Conservation (phyloP, 2,888 invertebrate species). For the Cephus pulcher region DNA sequence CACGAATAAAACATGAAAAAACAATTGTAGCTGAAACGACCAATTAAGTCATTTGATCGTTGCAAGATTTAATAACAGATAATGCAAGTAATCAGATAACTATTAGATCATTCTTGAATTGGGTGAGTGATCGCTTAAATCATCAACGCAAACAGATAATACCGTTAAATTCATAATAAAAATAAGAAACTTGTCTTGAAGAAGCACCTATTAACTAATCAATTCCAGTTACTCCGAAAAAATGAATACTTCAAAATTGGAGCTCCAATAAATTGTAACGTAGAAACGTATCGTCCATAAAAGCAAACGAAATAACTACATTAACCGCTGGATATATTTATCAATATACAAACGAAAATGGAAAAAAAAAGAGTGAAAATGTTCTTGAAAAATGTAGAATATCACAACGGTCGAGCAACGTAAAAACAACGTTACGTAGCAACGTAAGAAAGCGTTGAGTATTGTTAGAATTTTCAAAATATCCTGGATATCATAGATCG, state of each 20-base stretch:
- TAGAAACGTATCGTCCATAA: neutral
- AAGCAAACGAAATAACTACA: neutral
- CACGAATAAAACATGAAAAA: neutral
- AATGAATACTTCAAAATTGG: neutral
- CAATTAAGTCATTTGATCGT: neutral
- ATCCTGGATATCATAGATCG: neutral
- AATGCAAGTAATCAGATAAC: neutral
- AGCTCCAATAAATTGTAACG: neutral
- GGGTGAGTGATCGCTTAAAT: neutral
- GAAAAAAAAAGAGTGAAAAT: neutral
- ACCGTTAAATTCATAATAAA: neutral
- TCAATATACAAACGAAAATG: neutral
- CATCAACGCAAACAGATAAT: neutral
- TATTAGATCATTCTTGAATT: neutral
- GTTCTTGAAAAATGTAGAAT: neutral
- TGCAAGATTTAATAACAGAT: neutral
- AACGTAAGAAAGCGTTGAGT: neutral
- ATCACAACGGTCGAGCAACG: neutral
- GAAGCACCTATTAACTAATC: neutral
- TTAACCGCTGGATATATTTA: neutral
- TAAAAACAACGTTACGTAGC: neutral
- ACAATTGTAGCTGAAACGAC: neutral
- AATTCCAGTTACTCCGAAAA: neutral
- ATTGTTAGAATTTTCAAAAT: neutral
- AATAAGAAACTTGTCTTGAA: neutral